These are phyloP conservation scores for Magallana ariakensis DNA, from an alignment of 1,140 invertebrate species.

Conservation along the genomic window DNA sequence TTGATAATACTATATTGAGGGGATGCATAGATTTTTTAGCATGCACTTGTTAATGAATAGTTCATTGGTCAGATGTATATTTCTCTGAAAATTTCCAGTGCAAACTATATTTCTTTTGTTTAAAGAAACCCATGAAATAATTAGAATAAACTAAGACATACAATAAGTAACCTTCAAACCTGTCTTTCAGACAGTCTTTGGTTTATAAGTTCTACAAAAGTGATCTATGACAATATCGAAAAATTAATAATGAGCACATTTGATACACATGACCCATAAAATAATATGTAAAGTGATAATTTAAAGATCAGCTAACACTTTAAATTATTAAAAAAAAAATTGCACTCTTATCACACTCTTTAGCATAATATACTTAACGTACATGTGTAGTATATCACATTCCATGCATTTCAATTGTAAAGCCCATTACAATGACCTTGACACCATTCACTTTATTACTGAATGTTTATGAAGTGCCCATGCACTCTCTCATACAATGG, in stretches of 20 bases:
- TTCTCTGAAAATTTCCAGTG: too few species aligned
- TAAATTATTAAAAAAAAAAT: slow-evolving; percentile 23
- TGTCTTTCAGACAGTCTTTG: slow-evolving; percentile 23
- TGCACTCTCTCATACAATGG: background rate
- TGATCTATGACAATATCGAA: slow-evolving; percentile 7
- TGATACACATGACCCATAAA: background rate
- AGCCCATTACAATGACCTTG: background rate
- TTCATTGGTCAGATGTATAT: too few species aligned
- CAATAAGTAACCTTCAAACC: background rate
- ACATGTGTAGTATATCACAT: slow-evolving; percentile 7
- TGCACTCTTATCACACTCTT: slow-evolving; percentile 30
- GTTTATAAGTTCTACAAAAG: background rate
- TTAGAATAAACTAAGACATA: too few species aligned
- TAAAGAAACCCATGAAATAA: too few species aligned
- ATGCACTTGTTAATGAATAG: too few species aligned
- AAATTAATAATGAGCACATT: background rate
- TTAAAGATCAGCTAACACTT: slow-evolving; percentile 10
- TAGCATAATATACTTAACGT: background rate
- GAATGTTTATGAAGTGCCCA: background rate
- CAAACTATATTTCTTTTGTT: slow-evolving; percentile 8
- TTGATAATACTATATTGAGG: too few species aligned
- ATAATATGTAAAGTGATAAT: background rate
- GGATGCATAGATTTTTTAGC: too few species aligned
- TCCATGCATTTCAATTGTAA: background rate
- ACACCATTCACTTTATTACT: background rate